Conservation (phyloP, 2,888 invertebrate species). For the Pseudococcus longispinus region DNA sequence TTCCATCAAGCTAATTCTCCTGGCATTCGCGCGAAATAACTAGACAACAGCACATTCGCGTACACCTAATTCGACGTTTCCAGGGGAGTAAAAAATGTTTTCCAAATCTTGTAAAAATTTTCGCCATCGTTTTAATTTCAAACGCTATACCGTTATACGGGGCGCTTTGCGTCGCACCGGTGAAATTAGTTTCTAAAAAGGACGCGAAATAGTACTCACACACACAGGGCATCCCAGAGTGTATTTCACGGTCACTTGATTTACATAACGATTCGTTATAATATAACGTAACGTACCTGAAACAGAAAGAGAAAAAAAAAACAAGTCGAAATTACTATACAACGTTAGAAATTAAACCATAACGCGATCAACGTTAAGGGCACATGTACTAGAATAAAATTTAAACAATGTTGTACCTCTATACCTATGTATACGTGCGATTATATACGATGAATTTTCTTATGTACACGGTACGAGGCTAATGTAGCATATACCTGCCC, state of each 20-base stretch:
- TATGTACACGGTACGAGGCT: not conserved
- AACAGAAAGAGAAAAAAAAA: not conserved
- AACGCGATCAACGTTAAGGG: not conserved
- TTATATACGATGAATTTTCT: not conserved
- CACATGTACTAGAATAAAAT: not conserved
- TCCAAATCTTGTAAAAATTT: not conserved
- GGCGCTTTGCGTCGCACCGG: not conserved
- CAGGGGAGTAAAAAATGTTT: not conserved
- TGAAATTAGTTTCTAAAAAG: not conserved
- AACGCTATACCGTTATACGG: not conserved
- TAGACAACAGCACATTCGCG: not conserved
- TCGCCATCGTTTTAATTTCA: not conserved
- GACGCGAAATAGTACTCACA: not conserved
- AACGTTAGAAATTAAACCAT: not conserved
- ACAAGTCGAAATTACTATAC: not conserved
- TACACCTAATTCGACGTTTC: not conserved
- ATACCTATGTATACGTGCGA: not conserved
- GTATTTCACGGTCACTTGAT: constrained; percentile 31
- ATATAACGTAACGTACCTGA: not conserved
- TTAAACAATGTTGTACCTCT: not conserved
- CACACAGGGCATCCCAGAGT: not conserved
- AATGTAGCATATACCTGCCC: not conserved
- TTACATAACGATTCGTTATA: constrained; percentile 19
- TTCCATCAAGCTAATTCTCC: not conserved
- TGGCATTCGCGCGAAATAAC: not conserved